Percentiles rank a stretch among this genome's conserved stretches.
Evolutionary conservation across 2,888 invertebrate genomes (phyloP).

Genomic region (Venustoraphidia nigricollis): DNA sequence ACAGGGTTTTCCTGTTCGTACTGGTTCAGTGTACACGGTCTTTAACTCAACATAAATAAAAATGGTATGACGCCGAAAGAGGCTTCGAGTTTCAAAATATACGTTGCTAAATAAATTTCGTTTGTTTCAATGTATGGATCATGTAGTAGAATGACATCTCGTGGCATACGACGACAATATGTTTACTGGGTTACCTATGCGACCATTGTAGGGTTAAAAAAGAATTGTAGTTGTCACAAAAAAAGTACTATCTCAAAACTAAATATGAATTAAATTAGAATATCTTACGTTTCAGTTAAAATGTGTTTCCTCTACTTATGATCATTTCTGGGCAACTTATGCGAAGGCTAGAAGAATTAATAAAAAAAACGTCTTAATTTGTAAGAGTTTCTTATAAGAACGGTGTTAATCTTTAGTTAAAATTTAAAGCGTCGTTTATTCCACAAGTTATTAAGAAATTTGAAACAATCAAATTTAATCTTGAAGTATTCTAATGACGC

Average conservation of each 20-base stretch:
- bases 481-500: slow-evolving; percentile 4
- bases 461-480: slow-evolving; percentile 12
- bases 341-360: not conserved
- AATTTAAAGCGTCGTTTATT: slow-evolving; percentile 7
- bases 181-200: no score
- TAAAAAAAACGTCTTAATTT: not conserved
- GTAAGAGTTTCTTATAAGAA: no score
- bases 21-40: no score
- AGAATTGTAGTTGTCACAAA: not conserved
- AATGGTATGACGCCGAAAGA: no score
- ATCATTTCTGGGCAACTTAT: not conserved
- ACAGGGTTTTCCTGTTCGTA: no score
- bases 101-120: no score
- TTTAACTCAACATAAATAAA: no score
- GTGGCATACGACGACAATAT: no score
- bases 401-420: no score
- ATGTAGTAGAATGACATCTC: no score
- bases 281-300: not conserved
- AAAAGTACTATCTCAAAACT: not conserved
- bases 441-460: slow-evolving; percentile 11
- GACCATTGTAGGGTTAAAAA: not conserved
- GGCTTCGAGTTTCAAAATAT: no score
- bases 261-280: not conserved
- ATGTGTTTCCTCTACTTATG: not conserved
- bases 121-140: no score